These are phyloP conservation scores for Fabriciana adippe DNA, from an alignment of 2,888 invertebrate genomes.

Conservation along the genomic window DNA sequence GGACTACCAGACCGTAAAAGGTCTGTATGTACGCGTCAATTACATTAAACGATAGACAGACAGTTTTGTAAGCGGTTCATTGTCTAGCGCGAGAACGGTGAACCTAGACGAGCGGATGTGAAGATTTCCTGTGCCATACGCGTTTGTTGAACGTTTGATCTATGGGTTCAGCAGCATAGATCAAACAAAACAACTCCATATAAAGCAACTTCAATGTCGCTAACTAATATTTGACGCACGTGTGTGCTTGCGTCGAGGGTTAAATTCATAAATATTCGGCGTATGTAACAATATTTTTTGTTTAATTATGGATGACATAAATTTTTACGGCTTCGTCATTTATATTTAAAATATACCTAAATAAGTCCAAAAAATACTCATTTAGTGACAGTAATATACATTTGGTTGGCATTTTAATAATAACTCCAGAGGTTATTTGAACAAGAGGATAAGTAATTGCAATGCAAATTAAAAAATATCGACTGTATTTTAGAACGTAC, in stretches of 20 bases:
- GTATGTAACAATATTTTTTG: background rate
- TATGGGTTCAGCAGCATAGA: conserved; percentile 60
- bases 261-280: conserved; percentile 21
- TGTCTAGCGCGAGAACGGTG: conserved; percentile 66
- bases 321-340: background rate
- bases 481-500: background rate
- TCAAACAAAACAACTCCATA: conserved; percentile 71
- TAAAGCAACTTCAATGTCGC: conserved; percentile 63
- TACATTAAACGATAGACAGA: conserved; percentile 55
- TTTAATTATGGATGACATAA: background rate
- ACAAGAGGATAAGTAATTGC: conserved; percentile 5
- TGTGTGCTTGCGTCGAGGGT: conserved; percentile 17
- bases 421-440: background rate
- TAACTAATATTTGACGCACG: conserved; percentile 52
- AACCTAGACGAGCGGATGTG: conserved; percentile 77
- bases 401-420: background rate
- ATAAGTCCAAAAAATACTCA: too few species aligned
- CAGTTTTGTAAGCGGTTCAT: conserved; percentile 68
- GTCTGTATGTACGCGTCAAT: conserved; percentile 60
- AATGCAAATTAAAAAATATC: background rate
- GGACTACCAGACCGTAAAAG: conserved; percentile 67
- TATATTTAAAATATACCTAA: background rate
- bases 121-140: conserved; percentile 72
- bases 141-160: conserved; percentile 43
- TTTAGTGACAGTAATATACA: too few species aligned